Evolutionary conservation across 2,888 invertebrate genomes (phyloP).

Genomic region (Tipula unca): DNA sequence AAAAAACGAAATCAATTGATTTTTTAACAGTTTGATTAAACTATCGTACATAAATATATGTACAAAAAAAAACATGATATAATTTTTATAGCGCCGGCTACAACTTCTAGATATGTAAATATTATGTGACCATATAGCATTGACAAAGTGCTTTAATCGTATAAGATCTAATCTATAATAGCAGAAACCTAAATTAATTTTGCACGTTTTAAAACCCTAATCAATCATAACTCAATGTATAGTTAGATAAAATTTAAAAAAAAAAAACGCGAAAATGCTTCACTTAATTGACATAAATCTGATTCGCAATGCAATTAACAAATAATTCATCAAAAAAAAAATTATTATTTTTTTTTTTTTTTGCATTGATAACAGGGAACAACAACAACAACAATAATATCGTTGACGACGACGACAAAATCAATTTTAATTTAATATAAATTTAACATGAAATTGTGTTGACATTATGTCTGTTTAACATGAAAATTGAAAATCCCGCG

Average conservation of each 20-base stretch:
- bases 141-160: not conserved
- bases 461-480: slow-evolving; percentile 14
- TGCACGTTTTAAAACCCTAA: not conserved
- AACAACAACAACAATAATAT: not conserved
- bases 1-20: not conserved
- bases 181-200: not conserved
- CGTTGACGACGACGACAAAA: not conserved
- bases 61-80: not conserved
- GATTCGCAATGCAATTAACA: not conserved
- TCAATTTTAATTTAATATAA: not conserved
- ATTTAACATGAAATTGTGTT: not conserved
- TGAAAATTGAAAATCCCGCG: not conserved
- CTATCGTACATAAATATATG: not conserved
- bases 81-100: not conserved
- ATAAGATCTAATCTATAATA: not conserved
- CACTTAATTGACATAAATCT: slow-evolving; percentile 8
- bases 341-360: not conserved
- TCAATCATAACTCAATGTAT: not conserved
- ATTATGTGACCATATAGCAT: not conserved
- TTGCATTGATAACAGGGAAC: not conserved
- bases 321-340: not conserved
- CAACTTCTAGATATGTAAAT: not conserved
- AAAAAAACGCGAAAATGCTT: not conserved
- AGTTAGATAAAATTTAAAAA: not conserved
- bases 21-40: not conserved